A percentile compares a stretch with the other conserved stretches of the same genome.
phyloP scores from a whole-genome alignment of 1,140 invertebrate species.

The Macrosteles quadrilineatus region DNA sequence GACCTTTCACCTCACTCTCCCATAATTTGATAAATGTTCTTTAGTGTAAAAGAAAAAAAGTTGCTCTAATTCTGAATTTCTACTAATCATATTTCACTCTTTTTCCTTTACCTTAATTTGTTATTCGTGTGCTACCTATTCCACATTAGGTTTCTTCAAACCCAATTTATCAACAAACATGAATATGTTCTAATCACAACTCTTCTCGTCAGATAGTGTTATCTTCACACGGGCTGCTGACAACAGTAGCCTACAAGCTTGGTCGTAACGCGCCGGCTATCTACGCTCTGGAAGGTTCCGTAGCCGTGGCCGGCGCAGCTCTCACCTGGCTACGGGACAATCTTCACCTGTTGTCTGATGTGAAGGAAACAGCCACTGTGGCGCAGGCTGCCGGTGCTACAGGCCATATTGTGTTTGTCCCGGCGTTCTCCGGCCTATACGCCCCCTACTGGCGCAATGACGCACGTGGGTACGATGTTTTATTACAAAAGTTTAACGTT shows the following conservation, averaged over 20 bases:
- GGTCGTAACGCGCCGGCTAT: conserved; percentile 72
- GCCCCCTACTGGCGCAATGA: conserved; percentile 95
- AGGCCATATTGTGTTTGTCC: conserved; percentile 92
- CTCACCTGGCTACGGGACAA: conserved; percentile 89
- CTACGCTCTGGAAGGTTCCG: conserved; percentile 90
- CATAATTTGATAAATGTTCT: too few species aligned
- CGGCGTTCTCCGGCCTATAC: conserved; percentile 92
- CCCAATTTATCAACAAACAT: too few species aligned
- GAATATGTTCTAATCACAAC: too few species aligned
- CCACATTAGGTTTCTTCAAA: too few species aligned
- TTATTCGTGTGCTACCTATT: too few species aligned
- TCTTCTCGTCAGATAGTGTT: conserved; percentile 71
- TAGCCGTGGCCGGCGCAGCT: conserved; percentile 81
- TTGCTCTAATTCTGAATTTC: too few species aligned
- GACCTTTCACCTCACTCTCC: too few species aligned
- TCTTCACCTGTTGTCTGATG: conserved; percentile 71
- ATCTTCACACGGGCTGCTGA: conserved; percentile 87
- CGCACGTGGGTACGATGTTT: conserved; percentile 73
- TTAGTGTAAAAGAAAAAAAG: too few species aligned
- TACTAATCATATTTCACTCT: too few species aligned
- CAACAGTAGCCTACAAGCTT: conserved; percentile 93
- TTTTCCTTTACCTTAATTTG: too few species aligned
- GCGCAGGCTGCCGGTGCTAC: conserved; percentile 73
- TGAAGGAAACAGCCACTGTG: conserved; percentile 74
- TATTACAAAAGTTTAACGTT: conserved; percentile 27